Evolutionary conservation across 2,888 invertebrate species (phyloP).

Genomic region (Caenorhabditis sulstoni): DNA sequence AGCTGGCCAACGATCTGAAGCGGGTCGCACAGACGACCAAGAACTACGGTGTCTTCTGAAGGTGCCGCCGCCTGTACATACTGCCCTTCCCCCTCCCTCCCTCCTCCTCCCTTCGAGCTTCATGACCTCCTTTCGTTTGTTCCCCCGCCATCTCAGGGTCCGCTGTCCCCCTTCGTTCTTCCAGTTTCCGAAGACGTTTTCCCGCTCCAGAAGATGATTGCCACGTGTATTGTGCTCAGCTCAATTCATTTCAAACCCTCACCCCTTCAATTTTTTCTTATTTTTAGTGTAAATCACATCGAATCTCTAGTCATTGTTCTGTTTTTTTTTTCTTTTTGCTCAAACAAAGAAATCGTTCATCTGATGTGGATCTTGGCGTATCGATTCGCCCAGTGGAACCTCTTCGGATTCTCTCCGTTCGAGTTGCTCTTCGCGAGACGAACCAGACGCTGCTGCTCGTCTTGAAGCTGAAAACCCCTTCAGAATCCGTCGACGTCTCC

Average conservation of each 20-base stretch:
- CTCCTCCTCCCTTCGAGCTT: slow-evolving; percentile 42
- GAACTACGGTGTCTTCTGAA: slow-evolving; percentile 77
- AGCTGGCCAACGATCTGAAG: slow-evolving; percentile 78
- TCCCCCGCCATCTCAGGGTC: slow-evolving; percentile 47
- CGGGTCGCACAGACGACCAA: slow-evolving; percentile 76
- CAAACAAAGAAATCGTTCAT: slow-evolving; percentile 21
- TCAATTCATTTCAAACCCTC: slow-evolving; percentile 6
- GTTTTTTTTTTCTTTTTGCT: slow-evolving; percentile 2
- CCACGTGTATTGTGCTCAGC: slow-evolving; percentile 28
- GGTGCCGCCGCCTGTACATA: neutral
- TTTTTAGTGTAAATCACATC: neutral
- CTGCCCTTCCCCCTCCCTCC: too few relatives aligned
- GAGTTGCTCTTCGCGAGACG: slow-evolving; percentile 41
- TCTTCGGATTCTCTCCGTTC: slow-evolving; percentile 50
- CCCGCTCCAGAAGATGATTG: neutral
- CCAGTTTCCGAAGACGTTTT: slow-evolving; percentile 9
- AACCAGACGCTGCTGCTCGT: slow-evolving; percentile 48
- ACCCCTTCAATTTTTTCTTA: neutral
- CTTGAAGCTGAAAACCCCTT: slow-evolving; percentile 45
- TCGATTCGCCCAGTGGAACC: slow-evolving; percentile 59
- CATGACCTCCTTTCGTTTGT: slow-evolving; percentile 39
- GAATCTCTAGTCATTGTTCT: slow-evolving; percentile 34
- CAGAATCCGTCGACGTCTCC: too few relatives aligned
- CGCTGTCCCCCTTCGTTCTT: slow-evolving; percentile 1
- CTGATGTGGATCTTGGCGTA: slow-evolving; percentile 51